A percentile compares a stretch with the other conserved stretches of the same genome.
Conservation (phyloP, 2,888 invertebrate species). For the Thereva nobilitata region DNA sequence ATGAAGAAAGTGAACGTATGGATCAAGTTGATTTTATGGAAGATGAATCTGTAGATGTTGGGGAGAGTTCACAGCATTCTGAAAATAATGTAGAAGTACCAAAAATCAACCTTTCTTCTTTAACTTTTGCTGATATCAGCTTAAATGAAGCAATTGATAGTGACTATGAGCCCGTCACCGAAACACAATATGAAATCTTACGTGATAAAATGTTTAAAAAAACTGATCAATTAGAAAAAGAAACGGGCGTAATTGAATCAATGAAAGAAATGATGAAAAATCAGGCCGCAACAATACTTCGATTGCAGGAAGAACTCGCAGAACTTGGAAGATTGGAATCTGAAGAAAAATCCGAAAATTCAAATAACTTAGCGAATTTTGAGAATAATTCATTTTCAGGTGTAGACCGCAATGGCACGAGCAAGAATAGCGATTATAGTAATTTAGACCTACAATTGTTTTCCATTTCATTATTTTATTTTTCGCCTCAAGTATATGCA, state of each 20-base stretch:
- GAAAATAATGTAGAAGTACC: neutral
- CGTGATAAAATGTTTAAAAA: neutral
- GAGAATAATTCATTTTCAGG: neutral
- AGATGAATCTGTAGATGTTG: neutral
- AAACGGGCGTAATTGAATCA: neutral
- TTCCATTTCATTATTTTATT: conserved; percentile 35
- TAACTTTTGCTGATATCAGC: conserved; percentile 7
- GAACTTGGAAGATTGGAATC: conserved; percentile 5
- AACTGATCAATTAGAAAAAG: neutral
- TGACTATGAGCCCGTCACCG: conserved; percentile 16
- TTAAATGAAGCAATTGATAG: conserved; percentile 1
- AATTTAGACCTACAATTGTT: conserved; percentile 34
- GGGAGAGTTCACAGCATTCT: neutral
- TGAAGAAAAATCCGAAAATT: conserved; percentile 6
- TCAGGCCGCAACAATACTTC: conserved; percentile 2
- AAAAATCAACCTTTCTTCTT: neutral
- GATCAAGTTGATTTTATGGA: neutral
- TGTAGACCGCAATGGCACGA: neutral
- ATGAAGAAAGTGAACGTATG: neutral
- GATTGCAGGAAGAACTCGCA: conserved; percentile 12
- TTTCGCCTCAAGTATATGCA: conserved; percentile 24
- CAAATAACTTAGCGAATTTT: neutral
- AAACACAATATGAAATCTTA: neutral
- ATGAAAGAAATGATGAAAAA: conserved; percentile 16
- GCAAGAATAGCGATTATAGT: neutral